A percentile compares a stretch with the other conserved stretches of the same genome.
Evolutionary conservation across 2,888 invertebrate species (phyloP).

Genomic region (Megamerina dolium): DNA sequence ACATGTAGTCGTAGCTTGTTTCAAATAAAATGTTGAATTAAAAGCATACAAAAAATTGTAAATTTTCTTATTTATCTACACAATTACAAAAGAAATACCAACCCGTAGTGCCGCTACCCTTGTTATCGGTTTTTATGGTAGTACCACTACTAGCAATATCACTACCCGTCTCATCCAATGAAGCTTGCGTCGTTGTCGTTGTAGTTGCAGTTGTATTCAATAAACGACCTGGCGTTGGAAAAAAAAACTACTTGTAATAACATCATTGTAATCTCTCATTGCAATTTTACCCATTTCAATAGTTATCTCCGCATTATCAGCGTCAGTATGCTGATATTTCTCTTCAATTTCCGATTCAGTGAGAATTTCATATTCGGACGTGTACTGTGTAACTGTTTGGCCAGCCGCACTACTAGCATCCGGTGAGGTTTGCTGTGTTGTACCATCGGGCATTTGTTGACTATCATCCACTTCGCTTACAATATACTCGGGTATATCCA

Average conservation of each 20-base stretch:
- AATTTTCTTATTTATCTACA: too few species aligned
- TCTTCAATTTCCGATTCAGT: slow-evolving; percentile 49
- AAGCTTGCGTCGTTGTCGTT: slow-evolving; percentile 27
- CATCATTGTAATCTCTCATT: background rate
- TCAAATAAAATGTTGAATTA: too few species aligned
- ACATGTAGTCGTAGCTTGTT: too few species aligned
- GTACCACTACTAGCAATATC: slow-evolving; percentile 23
- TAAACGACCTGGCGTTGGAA: slow-evolving; percentile 33
- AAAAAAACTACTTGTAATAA: background rate
- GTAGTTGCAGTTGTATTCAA: slow-evolving; percentile 28
- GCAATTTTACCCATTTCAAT: slow-evolving; percentile 45
- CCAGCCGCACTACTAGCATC: slow-evolving; percentile 34
- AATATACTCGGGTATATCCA: slow-evolving; percentile 56
- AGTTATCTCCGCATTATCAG: slow-evolving; percentile 43
- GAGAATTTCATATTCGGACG: slow-evolving; percentile 48
- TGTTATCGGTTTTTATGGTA: slow-evolving; percentile 36
- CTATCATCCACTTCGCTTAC: slow-evolving; percentile 48
- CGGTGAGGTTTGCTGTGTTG: slow-evolving; percentile 43
- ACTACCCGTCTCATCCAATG: slow-evolving; percentile 31
- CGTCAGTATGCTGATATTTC: slow-evolving; percentile 38
- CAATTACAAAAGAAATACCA: too few species aligned
- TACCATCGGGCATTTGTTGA: slow-evolving; percentile 35
- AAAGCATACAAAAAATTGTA: too few species aligned
- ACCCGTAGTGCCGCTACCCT: slow-evolving; percentile 34
- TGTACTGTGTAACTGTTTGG: slow-evolving; percentile 45